phyloP scores from a whole-genome alignment of 2,888 invertebrate species.

The Fragum fragum region DNA sequence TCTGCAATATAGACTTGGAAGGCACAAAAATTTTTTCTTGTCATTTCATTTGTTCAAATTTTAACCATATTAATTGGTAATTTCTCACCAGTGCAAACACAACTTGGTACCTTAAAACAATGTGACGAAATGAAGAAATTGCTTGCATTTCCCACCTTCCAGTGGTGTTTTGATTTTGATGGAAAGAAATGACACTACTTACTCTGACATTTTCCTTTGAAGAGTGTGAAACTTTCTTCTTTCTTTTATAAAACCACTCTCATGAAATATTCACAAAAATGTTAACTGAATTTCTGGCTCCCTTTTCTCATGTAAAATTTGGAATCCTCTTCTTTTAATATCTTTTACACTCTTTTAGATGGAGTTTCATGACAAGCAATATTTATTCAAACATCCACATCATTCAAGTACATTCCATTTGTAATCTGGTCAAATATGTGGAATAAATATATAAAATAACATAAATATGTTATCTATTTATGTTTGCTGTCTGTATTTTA shows the following conservation, averaged over 20 bases:
- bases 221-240: not conserved
- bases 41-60: no score
- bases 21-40: no score
- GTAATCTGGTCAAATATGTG: constrained; percentile 16
- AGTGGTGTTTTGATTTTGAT: not conserved
- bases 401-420: constrained; percentile 3
- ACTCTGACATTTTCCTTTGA: not conserved
- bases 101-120: no score
- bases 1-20: no score
- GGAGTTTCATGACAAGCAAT: not conserved
- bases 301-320: not conserved
- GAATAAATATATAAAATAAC: constrained; percentile 6
- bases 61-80: no score
- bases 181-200: not conserved
- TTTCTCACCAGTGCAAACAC: no score
- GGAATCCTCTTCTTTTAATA: not conserved
- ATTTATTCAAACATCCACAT: not conserved
- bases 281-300: not conserved
- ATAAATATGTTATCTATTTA: constrained; percentile 10
- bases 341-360: not conserved
- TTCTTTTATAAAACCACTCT: not conserved
- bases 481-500: constrained; percentile 3
- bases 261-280: not conserved
- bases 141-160: no score
- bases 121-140: no score